Base-by-base conservation (phyloP, 2,797 vertebrate species). In the Macrochelys suwanniensis region DNA sequence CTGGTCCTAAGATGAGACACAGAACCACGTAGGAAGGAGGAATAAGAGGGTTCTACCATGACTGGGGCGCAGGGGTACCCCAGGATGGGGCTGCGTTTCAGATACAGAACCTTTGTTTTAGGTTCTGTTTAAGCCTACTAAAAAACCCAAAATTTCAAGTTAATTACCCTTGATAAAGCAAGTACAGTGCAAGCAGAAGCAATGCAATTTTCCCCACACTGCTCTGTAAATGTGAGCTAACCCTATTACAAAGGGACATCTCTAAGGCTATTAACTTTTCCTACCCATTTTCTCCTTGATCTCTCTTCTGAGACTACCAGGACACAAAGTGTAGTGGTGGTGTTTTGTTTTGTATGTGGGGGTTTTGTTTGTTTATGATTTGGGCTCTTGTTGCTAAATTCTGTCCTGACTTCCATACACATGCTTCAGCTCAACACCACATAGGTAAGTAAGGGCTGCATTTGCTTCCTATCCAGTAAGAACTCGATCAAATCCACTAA, bases 381-480 rank as follows among this genome's bases (percentile, higher is more conserved):
- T 53, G 1, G n/a, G 47, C 25, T 83, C 2, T 65, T 16, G 25
- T 10, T 21, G 10, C 79, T 84, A 47, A 45, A 5, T 45, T 65
- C 94, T 91, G 91, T 59, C 42, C 31, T 88, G 84, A 95, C 93
- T 81, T 90, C 82, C 49, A 76, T 56, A 53, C 82, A 11, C 26
- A 50, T 89, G 49, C 85, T 76, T 21, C 65, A 89, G 26, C 28
- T 95, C 85, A 89, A 89, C 89, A 91, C 91, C 42, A 54, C 82
- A 68, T 23, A 82, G 68, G 54, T 80, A 95, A 95, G 87, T 5
- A 90, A 0, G 4, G 2, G 6, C 19, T 88, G 59, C 91, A 92
- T 92, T 84, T n/a, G 6, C 11, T 26, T 6, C 11, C 42, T 26
- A 25, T 76, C 13, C 5, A 25, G 42, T 76, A 25, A 42, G 90